phyloP scores from a whole-genome alignment of 2,888 invertebrate species.

The Pyrgus malvae region DNA sequence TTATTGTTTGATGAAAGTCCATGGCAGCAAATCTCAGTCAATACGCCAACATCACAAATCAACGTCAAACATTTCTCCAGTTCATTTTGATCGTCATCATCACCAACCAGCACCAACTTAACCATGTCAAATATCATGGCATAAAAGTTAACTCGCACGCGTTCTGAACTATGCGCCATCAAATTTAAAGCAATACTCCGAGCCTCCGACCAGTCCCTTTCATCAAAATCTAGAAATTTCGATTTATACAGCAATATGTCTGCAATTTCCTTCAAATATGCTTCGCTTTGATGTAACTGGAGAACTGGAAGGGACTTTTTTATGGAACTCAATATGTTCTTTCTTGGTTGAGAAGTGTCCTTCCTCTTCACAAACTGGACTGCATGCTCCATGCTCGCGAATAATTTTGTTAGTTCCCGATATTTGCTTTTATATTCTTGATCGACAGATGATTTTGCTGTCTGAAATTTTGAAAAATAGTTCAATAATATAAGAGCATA shows the following conservation, averaged over 20 bases:
- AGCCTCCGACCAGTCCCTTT: constrained; percentile 58
- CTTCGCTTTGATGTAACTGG: constrained; percentile 81
- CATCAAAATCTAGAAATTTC: constrained; percentile 56
- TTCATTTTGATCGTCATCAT: constrained; percentile 55
- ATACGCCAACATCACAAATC: constrained; percentile 78
- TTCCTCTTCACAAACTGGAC: constrained; percentile 62
- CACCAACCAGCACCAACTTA: constrained; percentile 77
- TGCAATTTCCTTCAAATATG: constrained; percentile 70
- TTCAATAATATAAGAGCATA: too few relatives aligned
- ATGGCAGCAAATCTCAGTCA: constrained; percentile 85
- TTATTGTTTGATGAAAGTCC: constrained; percentile 72
- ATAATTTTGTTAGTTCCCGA: constrained; percentile 58
- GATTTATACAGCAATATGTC: constrained; percentile 58
- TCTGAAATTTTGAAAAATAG: constrained; percentile 56
- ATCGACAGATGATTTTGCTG: constrained; percentile 53
- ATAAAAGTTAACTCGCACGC: constrained; percentile 81
- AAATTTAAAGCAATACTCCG: constrained; percentile 73
- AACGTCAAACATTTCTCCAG: constrained; percentile 77
- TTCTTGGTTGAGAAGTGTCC: constrained; percentile 48
- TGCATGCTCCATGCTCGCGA: constrained; percentile 61
- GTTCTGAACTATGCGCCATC: constrained; percentile 79
- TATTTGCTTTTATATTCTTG: constrained; percentile 69
- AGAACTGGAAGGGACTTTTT: constrained; percentile 79
- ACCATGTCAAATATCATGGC: constrained; percentile 77
- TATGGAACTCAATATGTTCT: constrained; percentile 65